These are phyloP conservation scores for Drosophila mimica DNA, from an alignment of 2,888 invertebrate genomes.

Conservation along the genomic window DNA sequence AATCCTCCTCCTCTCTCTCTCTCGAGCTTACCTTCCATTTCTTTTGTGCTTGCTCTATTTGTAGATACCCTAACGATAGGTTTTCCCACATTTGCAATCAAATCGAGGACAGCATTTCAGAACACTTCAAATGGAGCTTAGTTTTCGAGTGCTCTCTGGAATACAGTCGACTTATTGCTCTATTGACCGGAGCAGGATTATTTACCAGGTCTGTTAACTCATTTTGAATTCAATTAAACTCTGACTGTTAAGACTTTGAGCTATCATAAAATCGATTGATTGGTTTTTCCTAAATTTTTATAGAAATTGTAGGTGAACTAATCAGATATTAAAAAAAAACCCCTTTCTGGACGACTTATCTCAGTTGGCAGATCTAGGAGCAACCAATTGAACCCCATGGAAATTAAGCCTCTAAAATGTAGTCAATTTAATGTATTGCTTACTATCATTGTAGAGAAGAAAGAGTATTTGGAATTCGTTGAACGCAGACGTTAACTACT, in stretches of 20 bases:
- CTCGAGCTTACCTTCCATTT: slow-evolving; percentile 26
- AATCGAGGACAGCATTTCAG: background rate
- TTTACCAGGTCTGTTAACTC: background rate
- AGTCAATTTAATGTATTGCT: background rate
- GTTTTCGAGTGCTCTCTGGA: background rate
- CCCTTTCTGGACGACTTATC: background rate
- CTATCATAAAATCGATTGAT: background rate
- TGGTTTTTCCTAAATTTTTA: too few species aligned
- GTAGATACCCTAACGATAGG: slow-evolving; percentile 9
- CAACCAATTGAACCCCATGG: too few species aligned
- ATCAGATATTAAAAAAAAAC: background rate
- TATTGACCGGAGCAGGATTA: background rate
- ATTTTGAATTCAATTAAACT: background rate
- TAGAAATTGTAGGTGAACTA: background rate
- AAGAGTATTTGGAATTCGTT: slow-evolving; percentile 19
- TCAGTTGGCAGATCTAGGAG: accelerated
- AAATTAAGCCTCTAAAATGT: background rate
- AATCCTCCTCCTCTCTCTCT: slow-evolving; percentile 48
- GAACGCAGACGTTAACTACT: background rate
- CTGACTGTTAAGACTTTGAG: background rate
- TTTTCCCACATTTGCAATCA: background rate
- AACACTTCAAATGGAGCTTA: background rate
- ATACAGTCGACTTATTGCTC: background rate
- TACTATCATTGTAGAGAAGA: background rate
- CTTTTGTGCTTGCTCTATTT: background rate